A percentile compares a stretch with the other conserved stretches of the same genome.
Conservation (phyloP, 2,888 invertebrate species). For the Acrobasis repandana region DNA sequence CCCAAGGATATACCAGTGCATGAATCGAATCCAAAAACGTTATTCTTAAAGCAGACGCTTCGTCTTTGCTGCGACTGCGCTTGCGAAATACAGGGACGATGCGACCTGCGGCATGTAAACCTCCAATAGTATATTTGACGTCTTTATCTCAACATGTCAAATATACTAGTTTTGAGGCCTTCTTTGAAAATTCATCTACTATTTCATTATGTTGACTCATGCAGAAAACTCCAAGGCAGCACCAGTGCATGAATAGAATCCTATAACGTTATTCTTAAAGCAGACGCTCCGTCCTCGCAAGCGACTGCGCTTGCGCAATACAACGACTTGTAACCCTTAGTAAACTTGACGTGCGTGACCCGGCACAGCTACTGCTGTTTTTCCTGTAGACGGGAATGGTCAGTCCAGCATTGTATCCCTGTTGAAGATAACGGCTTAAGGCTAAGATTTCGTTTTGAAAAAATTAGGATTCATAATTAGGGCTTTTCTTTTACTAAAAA, state of each 20-base stretch:
- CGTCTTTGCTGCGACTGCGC: conserved; percentile 63
- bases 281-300: conserved; percentile 57
- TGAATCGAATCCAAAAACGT: conserved; percentile 46
- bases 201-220: conserved; percentile 30
- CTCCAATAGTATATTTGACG: too few species aligned
- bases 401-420: background rate
- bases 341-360: conserved; percentile 67
- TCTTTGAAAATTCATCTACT: too few species aligned
- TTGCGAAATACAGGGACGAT: conserved; percentile 61
- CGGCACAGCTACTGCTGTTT: conserved; percentile 64
- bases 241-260: conserved; percentile 34
- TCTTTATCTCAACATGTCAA: too few species aligned
- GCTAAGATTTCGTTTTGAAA: background rate
- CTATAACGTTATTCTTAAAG: conserved; percentile 53
- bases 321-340: conserved; percentile 57
- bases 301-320: conserved; percentile 61
- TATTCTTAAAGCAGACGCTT: conserved; percentile 47
- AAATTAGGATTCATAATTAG: too few species aligned
- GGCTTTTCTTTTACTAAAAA: too few species aligned
- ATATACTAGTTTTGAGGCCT: too few species aligned
- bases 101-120: too few species aligned
- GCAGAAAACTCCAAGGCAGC: conserved; percentile 39
- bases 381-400: conserved; percentile 52
- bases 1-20: conserved; percentile 36
- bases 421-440: background rate